Evolutionary conservation across 2,113 vertebrate species (phyloP), one percentile per base, ranked within the genome.

Genomic region (Anhinga anhinga): DNA sequence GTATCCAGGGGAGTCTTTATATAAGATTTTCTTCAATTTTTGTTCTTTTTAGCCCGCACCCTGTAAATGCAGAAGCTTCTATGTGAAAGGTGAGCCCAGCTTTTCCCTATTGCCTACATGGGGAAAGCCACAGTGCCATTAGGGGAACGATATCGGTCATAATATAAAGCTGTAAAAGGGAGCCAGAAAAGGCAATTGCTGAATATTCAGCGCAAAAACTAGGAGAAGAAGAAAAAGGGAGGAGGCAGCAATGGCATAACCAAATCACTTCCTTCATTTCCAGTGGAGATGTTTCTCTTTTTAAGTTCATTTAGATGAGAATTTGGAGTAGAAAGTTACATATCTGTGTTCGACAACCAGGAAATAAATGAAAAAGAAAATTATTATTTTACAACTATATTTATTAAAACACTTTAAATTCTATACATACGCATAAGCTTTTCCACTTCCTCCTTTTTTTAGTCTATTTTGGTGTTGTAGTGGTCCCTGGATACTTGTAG

Each of bases 201-300:
- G 66, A 22, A 27, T 66, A 62, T 45, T 84, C 29, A 26, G n/a
- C 38, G 32, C 30, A 69, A 66, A 76, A 88, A 34, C n/a, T 10
- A 72, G 22, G 13, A 71, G 42, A 63, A 55, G 26, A 32, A 45
- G 59, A 29, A 84, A 45, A 71, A 59, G n/a, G 11, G 38, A 47
- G 34, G 52, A 42, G 13, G 13, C 36, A 69, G 22, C 15, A 67
- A 9, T 38, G 62, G 21, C 16, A 25, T 25, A 86, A 83, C 13
- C 42, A 44, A 69, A 44, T 72, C 58, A 6, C 61, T 50, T 65
- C 45, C 20, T 21, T 61, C 16, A 5, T 9, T 34, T 8, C 16
- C 1, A 0, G 3, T 2, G 1, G 69, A 65, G 14, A 10, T 56
- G 5, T 10, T 86, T 78, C 36, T 36, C 34, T 76, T 62, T 63